Conservation (phyloP, 2,888 invertebrate species). For the Drosophila macrospina region DNA sequence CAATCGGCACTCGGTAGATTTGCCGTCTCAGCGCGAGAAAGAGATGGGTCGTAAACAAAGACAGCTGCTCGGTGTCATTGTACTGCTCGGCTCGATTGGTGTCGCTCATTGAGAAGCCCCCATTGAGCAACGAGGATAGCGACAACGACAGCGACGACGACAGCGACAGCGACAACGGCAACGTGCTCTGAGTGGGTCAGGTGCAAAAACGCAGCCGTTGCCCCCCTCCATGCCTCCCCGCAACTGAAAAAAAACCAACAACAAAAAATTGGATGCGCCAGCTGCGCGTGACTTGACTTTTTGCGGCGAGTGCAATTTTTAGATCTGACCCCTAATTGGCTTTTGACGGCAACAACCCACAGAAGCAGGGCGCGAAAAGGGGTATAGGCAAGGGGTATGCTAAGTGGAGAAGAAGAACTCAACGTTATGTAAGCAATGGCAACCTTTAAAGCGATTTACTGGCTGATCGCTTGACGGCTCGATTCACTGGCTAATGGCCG, state of each 20-base stretch:
- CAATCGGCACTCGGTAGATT: slow-evolving; percentile 27
- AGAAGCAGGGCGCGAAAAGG: not conserved
- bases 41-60: slow-evolving; percentile 84
- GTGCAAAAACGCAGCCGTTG: slow-evolving; percentile 62
- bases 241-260: not conserved
- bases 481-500: slow-evolving; percentile 31
- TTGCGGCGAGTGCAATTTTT: slow-evolving; percentile 60
- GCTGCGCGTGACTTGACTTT: slow-evolving; percentile 71
- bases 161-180: slow-evolving; percentile 15
- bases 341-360: slow-evolving; percentile 42
- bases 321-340: slow-evolving; percentile 78
- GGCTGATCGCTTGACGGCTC: slow-evolving; percentile 6
- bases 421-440: slow-evolving; percentile 44
- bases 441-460: slow-evolving; percentile 25
- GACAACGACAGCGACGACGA: slow-evolving; percentile 5
- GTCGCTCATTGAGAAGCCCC: slow-evolving; percentile 46
- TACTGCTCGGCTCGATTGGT: slow-evolving; percentile 55
- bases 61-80: slow-evolving; percentile 81
- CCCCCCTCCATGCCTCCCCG: not conserved
- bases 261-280: slow-evolving; percentile 55
- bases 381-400: too few species aligned
- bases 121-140: slow-evolving; percentile 21
- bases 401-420: not conserved
- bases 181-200: slow-evolving; percentile 80
- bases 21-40: slow-evolving; percentile 71